Percentiles rank a stretch among this genome's conserved stretches.
These are phyloP conservation scores for Battus philenor DNA, from an alignment of 1,140 invertebrate genomes.

Conservation along the genomic window DNA sequence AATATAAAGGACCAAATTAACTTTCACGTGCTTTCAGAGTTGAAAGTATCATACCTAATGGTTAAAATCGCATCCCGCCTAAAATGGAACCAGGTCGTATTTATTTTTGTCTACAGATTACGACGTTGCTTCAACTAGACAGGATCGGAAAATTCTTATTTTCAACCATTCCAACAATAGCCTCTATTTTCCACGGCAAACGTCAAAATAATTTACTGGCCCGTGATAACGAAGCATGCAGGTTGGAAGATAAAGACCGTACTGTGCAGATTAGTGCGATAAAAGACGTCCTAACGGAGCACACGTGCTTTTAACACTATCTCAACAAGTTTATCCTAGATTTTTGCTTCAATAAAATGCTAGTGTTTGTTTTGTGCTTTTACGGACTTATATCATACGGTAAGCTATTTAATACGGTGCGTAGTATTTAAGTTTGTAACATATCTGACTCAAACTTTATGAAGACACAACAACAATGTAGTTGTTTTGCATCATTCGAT, in stretches of 20 bases:
- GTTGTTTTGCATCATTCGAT: constrained; percentile 22
- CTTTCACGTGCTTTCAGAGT: too few relatives aligned
- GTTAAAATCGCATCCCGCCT: constrained; percentile 1
- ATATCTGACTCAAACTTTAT: constrained; percentile 1
- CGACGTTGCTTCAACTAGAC: constrained; percentile 3
- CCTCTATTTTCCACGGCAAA: constrained; percentile 39
- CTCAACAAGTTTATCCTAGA: constrained; percentile 10
- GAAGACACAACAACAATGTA: neutral
- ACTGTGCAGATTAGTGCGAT: constrained; percentile 52
- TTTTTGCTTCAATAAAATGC: constrained; percentile 32
- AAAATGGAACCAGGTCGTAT: constrained; percentile 22
- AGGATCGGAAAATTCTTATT: constrained; percentile 32
- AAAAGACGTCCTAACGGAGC: constrained; percentile 32
- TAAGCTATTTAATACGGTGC: constrained; percentile 36
- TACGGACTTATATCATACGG: constrained; percentile 36
- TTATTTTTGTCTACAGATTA: constrained; percentile 33
- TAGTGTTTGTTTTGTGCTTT: constrained; percentile 37
- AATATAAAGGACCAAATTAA: too few relatives aligned
- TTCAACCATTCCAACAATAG: constrained; percentile 19
- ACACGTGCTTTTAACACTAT: constrained; percentile 32
- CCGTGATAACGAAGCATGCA: constrained; percentile 41
- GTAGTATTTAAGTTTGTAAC: neutral
- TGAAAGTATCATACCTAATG: neutral
- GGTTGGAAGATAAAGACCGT: constrained; percentile 44
- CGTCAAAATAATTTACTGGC: constrained; percentile 55